Evolutionary conservation across 2,113 vertebrate species (phyloP), one percentile per base, ranked within the genome.

Genomic region (Pangasianodon hypophthalmus): DNA sequence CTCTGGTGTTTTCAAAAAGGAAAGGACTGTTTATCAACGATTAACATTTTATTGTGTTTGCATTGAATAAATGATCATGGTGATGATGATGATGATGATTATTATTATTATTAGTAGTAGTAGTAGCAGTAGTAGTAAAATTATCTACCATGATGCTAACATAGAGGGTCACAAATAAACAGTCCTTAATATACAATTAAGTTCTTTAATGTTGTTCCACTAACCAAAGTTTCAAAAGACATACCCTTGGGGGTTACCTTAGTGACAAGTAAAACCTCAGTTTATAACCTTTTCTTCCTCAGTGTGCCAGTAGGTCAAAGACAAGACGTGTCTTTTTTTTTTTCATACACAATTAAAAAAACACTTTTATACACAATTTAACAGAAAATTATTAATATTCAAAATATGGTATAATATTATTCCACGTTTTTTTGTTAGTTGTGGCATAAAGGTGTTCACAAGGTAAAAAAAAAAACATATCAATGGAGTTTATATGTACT

Each of bases 1-100:
- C 85, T 87, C 84, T 50, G 75, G 62, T 62, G 9, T 41, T 56
- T 83, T 21, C n/a, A 58, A 83, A 83, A 54, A 83, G n/a, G 8
- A 58, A 5, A 41, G 19, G 19, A 58, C n/a, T 58, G 32, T 24
- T 37, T 58, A 83, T 24, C 19, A 24, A 2, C 58, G 1, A 83
- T 83, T 37, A 83, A 58, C n/a, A 19, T 83, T 54, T 48, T 50
- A 50, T 50, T 14, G 13, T 81, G 29, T 16, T 58, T 83, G 52
- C 54, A 83, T 4, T 80, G 46, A 50, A 1, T 14, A 14, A 29
- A 1, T n/a, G 29, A 48, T 50, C 24, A 79, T 29, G 46, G 50
- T 6, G 46, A 52, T 16, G 77, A 77, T 29, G 37, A 75, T 14
- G 44, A 79, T 14, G 71, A 41, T 21, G 67, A 69, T n/a, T 6